Base-by-base conservation (phyloP, 2,888 invertebrate genomes). In the Chrysomela aeneicollis region DNA sequence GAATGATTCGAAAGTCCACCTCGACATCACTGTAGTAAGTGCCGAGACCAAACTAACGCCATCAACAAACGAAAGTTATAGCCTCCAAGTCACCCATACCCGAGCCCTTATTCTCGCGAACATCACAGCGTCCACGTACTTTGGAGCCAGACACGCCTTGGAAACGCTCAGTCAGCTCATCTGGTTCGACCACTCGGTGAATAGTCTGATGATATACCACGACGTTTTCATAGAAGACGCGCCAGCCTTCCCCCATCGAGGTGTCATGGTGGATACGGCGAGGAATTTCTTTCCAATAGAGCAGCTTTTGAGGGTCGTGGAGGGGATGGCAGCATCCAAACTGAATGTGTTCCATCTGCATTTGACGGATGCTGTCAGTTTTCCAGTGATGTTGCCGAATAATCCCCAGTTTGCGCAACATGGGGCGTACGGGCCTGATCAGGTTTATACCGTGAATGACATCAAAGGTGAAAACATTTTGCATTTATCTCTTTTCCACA, bases 261-360 rank as follows among this genome's bases (percentile, higher is more conserved):
- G 97, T 1, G 80, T 97, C 0, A 87, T 96, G 79, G 83, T 97
- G 51, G 97, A 97, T 78, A 94, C 97, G 0, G 91, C 95, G 0
- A 85, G 97, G 32, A 95, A 96, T 81, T 97, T 88, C 81, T 90
- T 96, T 73, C 88, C 92, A 0, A 85, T 93, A 1, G 84, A 84
- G 9, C 85, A 89, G 47, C 85, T 93, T 32, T 86, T 89, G 71
- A 87, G 89, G 15, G 89, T 92, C 5, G 84, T 97, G 76, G 90
- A 94, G 71, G 94, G 91, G 1, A 95, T 96, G 95, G 89, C 91
- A 0, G 89, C 92, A 55, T 88, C 90, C 71, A 96, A 96, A 81
- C 80, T 96, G 71, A 96, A 96, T 82, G 93, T 94, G 1, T 90
- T 96, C 75, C 96, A 96, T 78, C 94, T 95, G 92, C 92, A 93